Evolutionary conservation across 2,797 vertebrate species (phyloP).

Genomic region (Danio choprae): DNA sequence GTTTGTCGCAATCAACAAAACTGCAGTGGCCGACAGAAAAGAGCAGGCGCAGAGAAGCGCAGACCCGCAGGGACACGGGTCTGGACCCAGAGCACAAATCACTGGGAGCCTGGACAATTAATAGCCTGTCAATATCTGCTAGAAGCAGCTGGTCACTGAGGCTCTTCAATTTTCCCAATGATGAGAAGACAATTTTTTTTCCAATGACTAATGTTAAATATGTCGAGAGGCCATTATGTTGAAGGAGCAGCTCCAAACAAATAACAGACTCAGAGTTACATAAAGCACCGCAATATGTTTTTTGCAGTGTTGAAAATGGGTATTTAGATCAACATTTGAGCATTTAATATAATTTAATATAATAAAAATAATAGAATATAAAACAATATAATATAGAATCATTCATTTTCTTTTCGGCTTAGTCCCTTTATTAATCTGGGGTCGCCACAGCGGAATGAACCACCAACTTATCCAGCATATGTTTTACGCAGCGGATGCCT

Average conservation of each 20-base stretch:
- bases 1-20: slow-evolving; percentile 59
- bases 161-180: slow-evolving; percentile 28
- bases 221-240: background rate
- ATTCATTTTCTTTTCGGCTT: too few species aligned
- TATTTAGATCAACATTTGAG: background rate
- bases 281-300: background rate
- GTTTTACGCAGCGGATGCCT: too few species aligned
- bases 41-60: slow-evolving; percentile 10
- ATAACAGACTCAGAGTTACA: slow-evolving; percentile 4
- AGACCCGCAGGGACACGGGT: slow-evolving; percentile 23
- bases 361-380: too few species aligned
- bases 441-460: too few species aligned
- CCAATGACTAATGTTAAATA: slow-evolving; percentile 1
- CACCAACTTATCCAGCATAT: too few species aligned
- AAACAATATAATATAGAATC: too few species aligned
- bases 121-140: slow-evolving; percentile 47
- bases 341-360: too few species aligned
- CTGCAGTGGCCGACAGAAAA: slow-evolving; percentile 42
- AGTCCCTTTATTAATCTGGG: too few species aligned
- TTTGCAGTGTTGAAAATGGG: background rate
- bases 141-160: slow-evolving; percentile 27
- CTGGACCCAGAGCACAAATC: slow-evolving; percentile 18
- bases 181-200: slow-evolving; percentile 19
- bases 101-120: slow-evolving; percentile 37
- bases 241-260: background rate